These are phyloP conservation scores for Andrena praecox DNA, from an alignment of 2,888 invertebrate species.

Conservation along the genomic window DNA sequence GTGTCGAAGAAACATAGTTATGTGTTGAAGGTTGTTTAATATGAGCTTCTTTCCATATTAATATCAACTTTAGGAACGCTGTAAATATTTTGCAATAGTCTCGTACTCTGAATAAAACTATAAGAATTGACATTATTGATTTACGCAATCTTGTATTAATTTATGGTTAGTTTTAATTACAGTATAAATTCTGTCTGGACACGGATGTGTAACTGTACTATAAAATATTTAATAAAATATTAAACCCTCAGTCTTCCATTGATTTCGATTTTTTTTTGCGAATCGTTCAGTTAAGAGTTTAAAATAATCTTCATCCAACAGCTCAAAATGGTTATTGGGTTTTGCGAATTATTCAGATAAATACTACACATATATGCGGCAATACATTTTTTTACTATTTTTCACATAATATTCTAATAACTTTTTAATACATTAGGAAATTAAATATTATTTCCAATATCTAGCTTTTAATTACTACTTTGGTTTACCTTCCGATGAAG, in stretches of 20 bases:
- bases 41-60: slow-evolving; percentile 24
- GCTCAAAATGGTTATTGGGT: background rate
- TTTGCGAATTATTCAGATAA: background rate
- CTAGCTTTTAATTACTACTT: slow-evolving; percentile 10
- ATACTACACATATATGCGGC: background rate
- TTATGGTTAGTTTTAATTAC: slow-evolving; percentile 20
- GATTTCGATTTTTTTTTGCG: background rate
- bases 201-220: slow-evolving; percentile 29
- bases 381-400: background rate
- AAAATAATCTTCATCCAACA: too few relatives aligned
- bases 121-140: slow-evolving; percentile 3
- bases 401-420: background rate
- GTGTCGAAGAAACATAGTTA: slow-evolving; percentile 56
- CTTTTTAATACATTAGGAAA: background rate
- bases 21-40: background rate
- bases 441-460: background rate
- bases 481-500: slow-evolving; percentile 11
- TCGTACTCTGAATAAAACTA: slow-evolving; percentile 25
- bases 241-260: background rate
- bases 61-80: slow-evolving; percentile 12
- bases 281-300: background rate
- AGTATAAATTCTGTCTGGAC: slow-evolving; percentile 15
- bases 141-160: slow-evolving; percentile 17
- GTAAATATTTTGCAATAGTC: slow-evolving; percentile 41
- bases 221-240: slow-evolving; percentile 27